Base-by-base conservation (phyloP, 2,113 vertebrate genomes). In the Macquaria ambigua region DNA sequence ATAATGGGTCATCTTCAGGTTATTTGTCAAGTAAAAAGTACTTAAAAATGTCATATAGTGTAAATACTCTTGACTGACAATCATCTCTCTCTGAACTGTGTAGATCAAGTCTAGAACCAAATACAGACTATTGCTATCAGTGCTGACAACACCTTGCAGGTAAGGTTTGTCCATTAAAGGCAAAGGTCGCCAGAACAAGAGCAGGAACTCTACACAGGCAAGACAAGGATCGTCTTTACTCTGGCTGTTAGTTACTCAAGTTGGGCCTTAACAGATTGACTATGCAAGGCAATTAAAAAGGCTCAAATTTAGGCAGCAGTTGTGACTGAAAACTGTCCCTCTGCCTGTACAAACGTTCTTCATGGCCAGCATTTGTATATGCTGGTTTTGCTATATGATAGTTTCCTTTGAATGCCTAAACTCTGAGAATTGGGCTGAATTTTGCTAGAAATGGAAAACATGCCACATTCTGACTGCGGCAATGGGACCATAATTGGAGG, bases 111-210 rank as follows among this genome's bases (percentile, higher is more conserved):
- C 39, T 48, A 43, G 10, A 87, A 62, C 8, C 37, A 66, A 56
- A 70, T 21, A 18, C 28, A 34, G 20, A 67, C 39, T 20, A 37
- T 2, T 70, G 46, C 48, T 74, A 87, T 90, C 84, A 77, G 79
- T 20, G 9, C 21, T 53, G 78, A 69, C 85, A 90, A 83, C 87
- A 92, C 74, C 84, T 90, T 77, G n/a, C 63, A 80, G 56, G 72
- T 81, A 67, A 56, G 69, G 74, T 58, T 84, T 77, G 56, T 67
- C 55, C 62, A 80, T 48, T 72, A 31, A 53, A 83, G 87, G 71
- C 74, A 91, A 92, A 92, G 89, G 88, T 92, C 43, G 7, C 37
- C 28, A 15, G 56, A 39, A 83, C 63, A 25, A 61, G 50, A 14
- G n/a, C 62, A 80, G 69, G 41, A 10, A 43, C 56, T 77, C 55